Conservation (phyloP, 2,113 vertebrate genomes). For the Lucifuga dentata region DNA sequence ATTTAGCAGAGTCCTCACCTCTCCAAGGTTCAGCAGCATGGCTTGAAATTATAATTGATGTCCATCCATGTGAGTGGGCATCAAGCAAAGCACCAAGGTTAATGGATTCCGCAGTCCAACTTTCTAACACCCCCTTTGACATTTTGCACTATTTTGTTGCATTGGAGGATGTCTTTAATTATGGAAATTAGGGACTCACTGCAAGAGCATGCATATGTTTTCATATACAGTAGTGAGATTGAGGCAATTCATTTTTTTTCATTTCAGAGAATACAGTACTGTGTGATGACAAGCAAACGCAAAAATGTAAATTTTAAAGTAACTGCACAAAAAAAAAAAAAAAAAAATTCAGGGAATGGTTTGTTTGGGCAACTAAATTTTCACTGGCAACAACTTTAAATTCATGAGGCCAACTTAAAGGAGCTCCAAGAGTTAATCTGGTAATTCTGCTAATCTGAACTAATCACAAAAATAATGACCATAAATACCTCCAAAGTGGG, state of each 20-base stretch:
- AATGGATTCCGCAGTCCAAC: not conserved
- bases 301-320: conserved; percentile 12
- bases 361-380: conserved; percentile 30
- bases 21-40: conserved; percentile 19
- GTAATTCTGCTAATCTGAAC: conserved; percentile 55
- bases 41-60: not conserved
- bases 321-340: conserved; percentile 27
- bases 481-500: conserved; percentile 15
- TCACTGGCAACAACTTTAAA: conserved; percentile 22
- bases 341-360: conserved; percentile 4
- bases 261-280: conserved; percentile 4
- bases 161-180: conserved; percentile 11
- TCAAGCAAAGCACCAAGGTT: conserved; percentile 16
- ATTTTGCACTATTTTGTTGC: conserved; percentile 17
- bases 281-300: not conserved
- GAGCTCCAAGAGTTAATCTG: conserved; percentile 32
- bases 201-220: conserved; percentile 21
- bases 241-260: not conserved
- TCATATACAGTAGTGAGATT: not conserved
- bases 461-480: conserved; percentile 54
- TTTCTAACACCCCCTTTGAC: conserved; percentile 14
- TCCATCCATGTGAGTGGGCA: conserved; percentile 10
- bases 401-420: conserved; percentile 3
- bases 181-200: not conserved
- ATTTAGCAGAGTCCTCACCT: conserved; percentile 47